Conservation (phyloP, 2,797 vertebrate species). For the Poeciliopsis gracilis region DNA sequence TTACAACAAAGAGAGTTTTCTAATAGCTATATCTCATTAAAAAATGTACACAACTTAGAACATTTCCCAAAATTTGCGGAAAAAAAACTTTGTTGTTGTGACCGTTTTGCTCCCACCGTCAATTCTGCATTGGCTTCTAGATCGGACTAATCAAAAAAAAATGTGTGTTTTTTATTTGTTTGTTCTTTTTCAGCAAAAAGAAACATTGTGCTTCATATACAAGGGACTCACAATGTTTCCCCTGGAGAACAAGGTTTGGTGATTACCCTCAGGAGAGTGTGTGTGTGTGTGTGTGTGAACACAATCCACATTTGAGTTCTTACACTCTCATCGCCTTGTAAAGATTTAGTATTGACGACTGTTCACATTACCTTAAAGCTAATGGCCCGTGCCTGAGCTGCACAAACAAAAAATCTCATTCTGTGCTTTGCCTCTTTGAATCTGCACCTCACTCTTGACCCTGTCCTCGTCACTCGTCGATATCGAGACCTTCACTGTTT, state of each 20-base stretch:
- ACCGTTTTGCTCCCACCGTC: background rate
- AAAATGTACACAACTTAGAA: background rate
- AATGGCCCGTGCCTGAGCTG: background rate
- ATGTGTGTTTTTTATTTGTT: background rate
- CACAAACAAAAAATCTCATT: background rate
- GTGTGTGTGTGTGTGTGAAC: background rate
- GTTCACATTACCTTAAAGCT: background rate
- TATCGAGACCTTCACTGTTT: background rate
- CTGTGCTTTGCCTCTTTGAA: slow-evolving; percentile 1
- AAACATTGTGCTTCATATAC: background rate
- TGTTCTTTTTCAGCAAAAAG: background rate
- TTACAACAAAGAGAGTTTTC: background rate
- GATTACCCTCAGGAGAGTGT: background rate
- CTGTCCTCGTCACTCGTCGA: background rate
- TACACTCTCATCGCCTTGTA: background rate
- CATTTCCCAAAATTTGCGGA: background rate
- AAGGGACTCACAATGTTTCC: background rate
- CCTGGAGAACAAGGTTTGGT: background rate
- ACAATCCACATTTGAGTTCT: background rate
- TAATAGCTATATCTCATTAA: background rate
- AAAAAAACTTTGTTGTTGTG: background rate
- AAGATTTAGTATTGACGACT: background rate
- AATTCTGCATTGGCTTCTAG: background rate
- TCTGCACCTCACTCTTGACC: background rate
- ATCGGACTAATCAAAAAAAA: background rate